Conservation (phyloP, 2,888 invertebrate genomes). For the Lasioglossum villosulum region DNA sequence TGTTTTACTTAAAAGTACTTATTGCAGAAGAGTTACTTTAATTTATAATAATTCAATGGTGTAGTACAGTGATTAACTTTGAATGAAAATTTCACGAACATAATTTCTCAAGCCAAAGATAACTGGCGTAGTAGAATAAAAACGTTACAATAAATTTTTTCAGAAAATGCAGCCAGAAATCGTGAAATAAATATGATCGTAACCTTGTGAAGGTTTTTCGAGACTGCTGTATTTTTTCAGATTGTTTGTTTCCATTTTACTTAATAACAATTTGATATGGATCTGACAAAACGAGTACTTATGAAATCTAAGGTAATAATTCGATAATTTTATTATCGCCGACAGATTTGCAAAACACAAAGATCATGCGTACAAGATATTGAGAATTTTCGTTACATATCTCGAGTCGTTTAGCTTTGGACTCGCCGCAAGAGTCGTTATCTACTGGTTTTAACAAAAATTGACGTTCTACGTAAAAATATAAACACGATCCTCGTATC, state of each 20-base stretch:
- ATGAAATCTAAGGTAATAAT: neutral
- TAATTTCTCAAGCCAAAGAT: neutral
- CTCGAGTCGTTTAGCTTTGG: neutral
- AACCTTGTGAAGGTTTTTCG: neutral
- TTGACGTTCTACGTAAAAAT: neutral
- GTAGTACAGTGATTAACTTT: neutral
- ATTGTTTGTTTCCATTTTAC: neutral
- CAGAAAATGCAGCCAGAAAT: neutral
- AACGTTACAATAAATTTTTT: neutral
- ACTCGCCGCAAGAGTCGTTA: neutral
- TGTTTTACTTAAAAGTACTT: neutral
- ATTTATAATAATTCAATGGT: neutral
- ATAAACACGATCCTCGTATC: constrained; percentile 16
- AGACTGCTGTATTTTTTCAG: neutral
- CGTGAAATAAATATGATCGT: neutral
- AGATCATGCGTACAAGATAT: neutral
- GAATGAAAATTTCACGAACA: neutral
- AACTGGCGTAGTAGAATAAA: neutral
- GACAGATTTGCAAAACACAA: neutral
- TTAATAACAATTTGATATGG: neutral
- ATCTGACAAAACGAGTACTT: neutral
- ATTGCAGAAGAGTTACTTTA: neutral
- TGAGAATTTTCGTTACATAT: constrained; percentile 4
- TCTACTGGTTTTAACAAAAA: constrained; percentile 9
- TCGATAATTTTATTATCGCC: neutral